A percentile compares a stretch with the other conserved stretches of the same genome.
Conservation (phyloP, 2,888 invertebrate genomes). For the Metallyticus violacea region DNA sequence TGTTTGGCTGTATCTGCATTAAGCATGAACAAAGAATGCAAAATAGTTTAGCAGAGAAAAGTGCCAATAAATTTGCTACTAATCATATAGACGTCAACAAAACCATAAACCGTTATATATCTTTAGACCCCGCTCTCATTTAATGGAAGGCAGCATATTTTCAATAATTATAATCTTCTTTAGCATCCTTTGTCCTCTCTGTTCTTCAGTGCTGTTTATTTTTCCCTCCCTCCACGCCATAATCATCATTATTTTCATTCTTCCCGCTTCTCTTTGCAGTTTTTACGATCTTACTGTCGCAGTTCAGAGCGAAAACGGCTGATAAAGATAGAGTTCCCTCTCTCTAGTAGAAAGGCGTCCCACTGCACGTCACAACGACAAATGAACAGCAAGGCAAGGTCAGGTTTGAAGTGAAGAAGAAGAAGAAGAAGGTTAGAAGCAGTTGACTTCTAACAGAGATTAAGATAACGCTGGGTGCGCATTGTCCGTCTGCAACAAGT, state of each 20-base stretch:
- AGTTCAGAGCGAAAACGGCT: background rate
- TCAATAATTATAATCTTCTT: background rate
- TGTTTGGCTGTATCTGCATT: too few relatives aligned
- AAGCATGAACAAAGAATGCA: too few relatives aligned
- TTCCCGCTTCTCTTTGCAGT: background rate
- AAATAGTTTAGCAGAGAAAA: too few relatives aligned
- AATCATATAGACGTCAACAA: background rate
- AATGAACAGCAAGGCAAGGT: background rate
- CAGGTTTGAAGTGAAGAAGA: too few relatives aligned
- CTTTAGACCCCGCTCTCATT: too few relatives aligned
- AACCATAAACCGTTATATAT: background rate
- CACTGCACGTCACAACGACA: background rate
- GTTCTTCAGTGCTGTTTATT: background rate
- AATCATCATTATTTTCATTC: too few relatives aligned
- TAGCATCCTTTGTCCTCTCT: background rate
- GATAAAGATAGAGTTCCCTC: background rate
- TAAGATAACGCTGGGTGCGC: background rate
- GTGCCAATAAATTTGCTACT: too few relatives aligned
- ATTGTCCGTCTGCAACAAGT: background rate
- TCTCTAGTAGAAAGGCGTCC: too few relatives aligned
- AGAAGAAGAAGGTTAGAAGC: background rate
- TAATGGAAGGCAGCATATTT: background rate
- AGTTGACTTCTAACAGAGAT: background rate
- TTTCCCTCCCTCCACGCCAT: too few relatives aligned
- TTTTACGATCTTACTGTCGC: background rate